These are phyloP conservation scores for Lottia gigantea DNA, from an alignment of 2,888 invertebrate species.

Conservation along the genomic window DNA sequence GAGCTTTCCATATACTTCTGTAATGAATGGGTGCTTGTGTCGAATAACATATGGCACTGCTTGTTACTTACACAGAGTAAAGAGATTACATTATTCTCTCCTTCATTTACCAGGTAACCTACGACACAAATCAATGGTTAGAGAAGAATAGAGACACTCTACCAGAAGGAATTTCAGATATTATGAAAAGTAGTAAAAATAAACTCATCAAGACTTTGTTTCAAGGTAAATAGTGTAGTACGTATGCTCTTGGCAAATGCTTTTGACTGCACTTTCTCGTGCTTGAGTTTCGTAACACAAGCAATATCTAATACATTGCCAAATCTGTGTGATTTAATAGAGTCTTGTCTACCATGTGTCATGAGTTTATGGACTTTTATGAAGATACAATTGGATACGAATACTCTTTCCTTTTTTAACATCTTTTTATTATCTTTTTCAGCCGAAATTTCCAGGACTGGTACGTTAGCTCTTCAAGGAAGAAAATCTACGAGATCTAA, in stretches of 20 bases:
- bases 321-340: too few relatives aligned
- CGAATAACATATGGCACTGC: too few relatives aligned
- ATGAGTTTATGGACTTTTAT: too few relatives aligned
- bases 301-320: not conserved
- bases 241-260: not conserved
- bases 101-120: constrained; percentile 50
- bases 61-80: not conserved
- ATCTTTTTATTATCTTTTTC: constrained; percentile 20
- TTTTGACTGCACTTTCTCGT: not conserved
- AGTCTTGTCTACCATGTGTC: too few relatives aligned
- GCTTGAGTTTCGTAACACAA: not conserved
- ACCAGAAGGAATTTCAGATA: constrained; percentile 59
- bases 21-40: not conserved
- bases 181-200: constrained; percentile 58
- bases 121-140: constrained; percentile 57
- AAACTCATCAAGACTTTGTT: constrained; percentile 58
- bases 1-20: not conserved
- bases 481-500: constrained; percentile 35
- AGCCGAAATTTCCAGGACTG: constrained; percentile 61
- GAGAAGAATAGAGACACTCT: constrained; percentile 66
- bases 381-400: too few relatives aligned
- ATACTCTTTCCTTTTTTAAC: not conserved
- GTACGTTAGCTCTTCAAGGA: constrained; percentile 57
- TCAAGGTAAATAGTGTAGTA: constrained; percentile 44
- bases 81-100: too few relatives aligned